Percentiles rank a stretch among this genome's conserved stretches.
Evolutionary conservation across 2,797 vertebrate species (phyloP).

Genomic region (Ptychobarbus kaznakovi): DNA sequence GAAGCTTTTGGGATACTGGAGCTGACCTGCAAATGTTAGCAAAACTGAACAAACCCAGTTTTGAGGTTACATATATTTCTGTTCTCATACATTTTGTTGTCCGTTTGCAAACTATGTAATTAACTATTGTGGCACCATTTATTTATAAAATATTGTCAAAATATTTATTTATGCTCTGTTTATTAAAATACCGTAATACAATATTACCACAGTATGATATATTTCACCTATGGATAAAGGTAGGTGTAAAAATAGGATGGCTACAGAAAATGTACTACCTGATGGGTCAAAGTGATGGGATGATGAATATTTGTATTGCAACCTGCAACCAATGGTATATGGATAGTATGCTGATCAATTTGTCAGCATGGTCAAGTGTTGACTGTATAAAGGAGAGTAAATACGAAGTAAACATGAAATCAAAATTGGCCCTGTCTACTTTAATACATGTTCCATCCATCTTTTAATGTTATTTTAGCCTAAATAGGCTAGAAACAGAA

Average conservation of each 20-base stretch:
- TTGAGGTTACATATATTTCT: neutral
- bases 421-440: neutral
- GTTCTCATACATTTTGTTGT: neutral
- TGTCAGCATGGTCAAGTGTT: neutral
- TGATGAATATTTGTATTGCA: neutral
- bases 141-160: neutral
- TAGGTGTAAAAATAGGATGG: too few species aligned
- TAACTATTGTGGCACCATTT: neutral
- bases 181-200: neutral
- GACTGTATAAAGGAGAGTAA: neutral
- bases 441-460: neutral
- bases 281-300: neutral
- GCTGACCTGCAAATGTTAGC: neutral
- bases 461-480: neutral
- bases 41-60: neutral
- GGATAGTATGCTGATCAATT: neutral
- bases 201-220: neutral
- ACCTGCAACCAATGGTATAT: neutral
- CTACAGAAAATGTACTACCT: neutral
- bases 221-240: neutral
- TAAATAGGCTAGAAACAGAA: neutral
- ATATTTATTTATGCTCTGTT: neutral
- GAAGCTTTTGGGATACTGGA: neutral
- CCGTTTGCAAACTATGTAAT: neutral
- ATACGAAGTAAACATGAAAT: neutral